Base-by-base conservation (phyloP, 2,113 vertebrate genomes). In the Rhinoderma darwinii region DNA sequence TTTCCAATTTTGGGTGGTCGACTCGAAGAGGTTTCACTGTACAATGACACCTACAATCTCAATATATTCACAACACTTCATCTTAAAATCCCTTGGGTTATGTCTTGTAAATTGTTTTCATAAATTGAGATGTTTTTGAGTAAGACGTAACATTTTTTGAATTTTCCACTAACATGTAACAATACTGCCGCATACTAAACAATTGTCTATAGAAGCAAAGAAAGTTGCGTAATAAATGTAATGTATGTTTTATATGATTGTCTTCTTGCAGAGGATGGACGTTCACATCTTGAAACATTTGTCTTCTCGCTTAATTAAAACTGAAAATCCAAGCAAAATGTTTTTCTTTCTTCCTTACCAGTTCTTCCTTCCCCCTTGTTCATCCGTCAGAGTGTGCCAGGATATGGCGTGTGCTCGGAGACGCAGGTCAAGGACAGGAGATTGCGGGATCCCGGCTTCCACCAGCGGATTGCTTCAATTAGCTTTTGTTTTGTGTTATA, bases 281-380 rank as follows among this genome's bases (percentile, higher is more conserved):
- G 76, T 27, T 59, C 61, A 63, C 63, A 56, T 81, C 61, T 61
- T 86, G 76, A 79, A 80, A 43, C 35, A 18, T 32, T 61, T 12
- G 39, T 70, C 54, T 86, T 27, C 11, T 35, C 7, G 3, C 12
- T 79, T 86, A 84, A 84, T 86, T 88, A 83, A 73, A 86, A 82
- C 22, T 61, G 41, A 83, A 82, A 72, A 66, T 37, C 20, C 63
- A 50, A 63, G 32, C 54, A 66, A 66, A 78, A 51, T 83, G 51
- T 82, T 74, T 83, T 83, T 73, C 54, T 51, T 83, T 79, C 51
- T 30, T 37, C 51, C n/a, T 84, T 30, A 22, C 41, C 44, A 5
- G 25, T 41, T 86, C 66, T 86, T 51, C 72, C 35, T 80, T 35
- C 44, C 39, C 20, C 20, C 66, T 27, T 84, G 54, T 73, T 84